These are phyloP conservation scores for Tachystola acroxantha DNA, from an alignment of 2,888 invertebrate genomes.

Conservation along the genomic window DNA sequence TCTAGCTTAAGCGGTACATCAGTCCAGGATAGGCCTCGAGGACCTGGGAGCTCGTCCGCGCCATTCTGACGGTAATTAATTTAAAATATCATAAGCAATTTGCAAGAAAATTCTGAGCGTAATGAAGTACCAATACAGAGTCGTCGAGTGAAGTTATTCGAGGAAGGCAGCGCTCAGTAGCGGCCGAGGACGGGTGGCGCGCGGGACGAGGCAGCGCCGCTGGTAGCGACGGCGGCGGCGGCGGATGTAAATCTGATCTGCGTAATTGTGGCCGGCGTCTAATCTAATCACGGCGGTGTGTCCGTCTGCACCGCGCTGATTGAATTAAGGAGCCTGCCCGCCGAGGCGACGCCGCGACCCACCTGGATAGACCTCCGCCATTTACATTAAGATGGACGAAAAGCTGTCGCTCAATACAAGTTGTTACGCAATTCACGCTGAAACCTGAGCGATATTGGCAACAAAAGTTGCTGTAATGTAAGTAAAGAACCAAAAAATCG, in stretches of 20 bases:
- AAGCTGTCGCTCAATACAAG: too few relatives aligned
- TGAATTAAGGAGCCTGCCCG: conserved; percentile 42
- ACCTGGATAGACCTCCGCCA: not conserved
- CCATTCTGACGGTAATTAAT: too few relatives aligned
- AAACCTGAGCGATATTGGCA: too few relatives aligned
- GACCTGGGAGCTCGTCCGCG: too few relatives aligned
- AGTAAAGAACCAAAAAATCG: too few relatives aligned
- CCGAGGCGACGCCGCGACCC: conserved; percentile 7
- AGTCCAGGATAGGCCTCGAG: too few relatives aligned
- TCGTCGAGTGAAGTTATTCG: conserved; percentile 2
- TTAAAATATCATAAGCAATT: too few relatives aligned
- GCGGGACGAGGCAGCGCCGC: conserved; percentile 11
- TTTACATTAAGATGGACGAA: not conserved
- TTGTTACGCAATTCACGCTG: too few relatives aligned
- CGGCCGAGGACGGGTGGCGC: too few relatives aligned
- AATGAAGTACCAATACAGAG: not conserved
- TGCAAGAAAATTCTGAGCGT: too few relatives aligned
- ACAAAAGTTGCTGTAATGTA: too few relatives aligned
- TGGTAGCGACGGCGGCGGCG: conserved; percentile 18
- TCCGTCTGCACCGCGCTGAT: conserved; percentile 66
- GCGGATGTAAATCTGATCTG: conserved; percentile 70
- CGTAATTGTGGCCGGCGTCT: conserved; percentile 74
- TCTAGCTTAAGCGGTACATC: too few relatives aligned
- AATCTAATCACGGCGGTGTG: conserved; percentile 67
- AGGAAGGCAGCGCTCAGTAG: conserved; percentile 4